These are phyloP conservation scores for Copsychus sechellarum DNA, from an alignment of 2,113 vertebrate species.

Conservation along the genomic window DNA sequence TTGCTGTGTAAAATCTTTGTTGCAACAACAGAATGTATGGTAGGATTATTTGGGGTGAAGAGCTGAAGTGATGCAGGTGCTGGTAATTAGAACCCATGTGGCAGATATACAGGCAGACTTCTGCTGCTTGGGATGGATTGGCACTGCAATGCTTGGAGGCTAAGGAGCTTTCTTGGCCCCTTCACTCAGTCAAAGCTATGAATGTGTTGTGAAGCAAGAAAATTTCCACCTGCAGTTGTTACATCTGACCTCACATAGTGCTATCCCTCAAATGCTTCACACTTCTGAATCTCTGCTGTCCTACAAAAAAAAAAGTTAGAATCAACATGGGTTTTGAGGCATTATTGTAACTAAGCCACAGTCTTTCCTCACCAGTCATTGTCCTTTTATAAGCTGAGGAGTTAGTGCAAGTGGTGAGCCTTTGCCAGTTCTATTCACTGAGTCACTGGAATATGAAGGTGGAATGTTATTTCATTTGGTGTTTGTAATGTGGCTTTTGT, in stretches of 20 bases:
- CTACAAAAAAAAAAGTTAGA: background rate
- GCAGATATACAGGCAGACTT: background rate
- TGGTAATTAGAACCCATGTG: background rate
- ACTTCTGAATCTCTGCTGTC: background rate
- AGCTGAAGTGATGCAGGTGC: background rate
- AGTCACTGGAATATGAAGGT: background rate
- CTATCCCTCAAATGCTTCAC: background rate
- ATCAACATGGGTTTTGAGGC: background rate
- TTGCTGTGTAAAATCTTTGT: background rate
- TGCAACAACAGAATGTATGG: background rate
- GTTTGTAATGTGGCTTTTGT: background rate
- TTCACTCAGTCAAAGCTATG: background rate
- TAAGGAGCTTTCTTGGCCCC: background rate
- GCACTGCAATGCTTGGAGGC: background rate
- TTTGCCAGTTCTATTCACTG: background rate
- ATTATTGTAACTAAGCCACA: background rate
- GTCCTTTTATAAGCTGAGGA: background rate
- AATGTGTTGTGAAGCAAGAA: background rate
- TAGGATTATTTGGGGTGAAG: background rate
- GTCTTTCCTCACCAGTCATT: background rate
- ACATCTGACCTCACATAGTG: background rate
- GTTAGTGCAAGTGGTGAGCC: background rate
- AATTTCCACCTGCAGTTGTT: background rate
- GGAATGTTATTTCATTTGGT: constrained; percentile 41
- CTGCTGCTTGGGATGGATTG: background rate